These are phyloP conservation scores for Chromis chromis DNA, from an alignment of 2,797 vertebrate genomes.

Conservation along the genomic window DNA sequence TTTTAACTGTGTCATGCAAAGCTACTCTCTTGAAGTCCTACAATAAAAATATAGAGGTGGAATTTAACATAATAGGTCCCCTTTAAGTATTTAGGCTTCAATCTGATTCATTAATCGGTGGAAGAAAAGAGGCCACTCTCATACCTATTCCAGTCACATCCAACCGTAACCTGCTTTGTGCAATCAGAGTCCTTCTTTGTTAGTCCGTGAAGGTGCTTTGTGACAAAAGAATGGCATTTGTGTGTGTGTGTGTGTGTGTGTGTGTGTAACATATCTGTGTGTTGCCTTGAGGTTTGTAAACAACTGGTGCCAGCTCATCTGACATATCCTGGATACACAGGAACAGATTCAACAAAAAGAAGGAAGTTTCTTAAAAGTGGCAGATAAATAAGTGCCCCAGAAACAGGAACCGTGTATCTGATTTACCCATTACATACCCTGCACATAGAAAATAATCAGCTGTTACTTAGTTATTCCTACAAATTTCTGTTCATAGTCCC, in stretches of 20 bases:
- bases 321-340: slow-evolving; percentile 12
- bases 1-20: too few relatives aligned
- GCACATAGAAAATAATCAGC: not conserved
- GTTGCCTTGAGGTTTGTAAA: slow-evolving; percentile 28
- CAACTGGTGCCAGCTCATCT: slow-evolving; percentile 11
- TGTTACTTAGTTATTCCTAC: not conserved
- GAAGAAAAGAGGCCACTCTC: slow-evolving; percentile 3
- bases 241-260: not conserved
- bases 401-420: not conserved
- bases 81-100: not conserved
- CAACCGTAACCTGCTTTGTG: not conserved
- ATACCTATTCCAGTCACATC: not conserved
- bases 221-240: slow-evolving; percentile 1
- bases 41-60: too few relatives aligned
- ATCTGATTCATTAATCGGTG: not conserved
- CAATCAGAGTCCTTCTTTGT: not conserved
- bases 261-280: not conserved
- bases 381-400: slow-evolving; percentile 8
- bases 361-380: slow-evolving; percentile 28
- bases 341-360: slow-evolving; percentile 16
- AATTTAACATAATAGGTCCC: too few relatives aligned
- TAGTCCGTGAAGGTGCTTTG: not conserved
- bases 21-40: too few relatives aligned
- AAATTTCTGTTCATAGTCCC: not conserved
- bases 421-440: not conserved